Conservation (phyloP, 2,888 invertebrate species). For the Zootermopsis nevadensis region DNA sequence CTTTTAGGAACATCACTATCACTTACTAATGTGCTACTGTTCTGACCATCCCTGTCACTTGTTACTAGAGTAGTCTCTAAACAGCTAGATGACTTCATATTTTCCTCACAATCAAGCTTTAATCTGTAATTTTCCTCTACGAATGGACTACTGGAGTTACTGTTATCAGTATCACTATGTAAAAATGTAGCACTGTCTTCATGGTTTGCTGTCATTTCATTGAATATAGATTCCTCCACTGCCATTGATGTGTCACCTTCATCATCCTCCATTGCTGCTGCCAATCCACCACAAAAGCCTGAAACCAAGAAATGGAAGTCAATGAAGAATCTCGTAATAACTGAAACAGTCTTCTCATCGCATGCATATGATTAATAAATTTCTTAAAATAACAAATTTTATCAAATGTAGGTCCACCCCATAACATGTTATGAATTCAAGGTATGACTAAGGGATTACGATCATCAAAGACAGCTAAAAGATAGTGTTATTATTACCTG, state of each 20-base stretch:
- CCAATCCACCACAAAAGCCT: background rate
- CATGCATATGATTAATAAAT: background rate
- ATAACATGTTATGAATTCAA: no score
- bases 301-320: constrained; percentile 25
- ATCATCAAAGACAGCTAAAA: background rate
- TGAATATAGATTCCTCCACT: constrained; percentile 14
- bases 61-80: background rate
- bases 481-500: background rate
- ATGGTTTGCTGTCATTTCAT: background rate
- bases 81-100: constrained; percentile 1
- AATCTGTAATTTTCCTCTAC: background rate
- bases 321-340: background rate
- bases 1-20: constrained; percentile 40
- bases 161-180: background rate
- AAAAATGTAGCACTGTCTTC: background rate
- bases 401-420: no score
- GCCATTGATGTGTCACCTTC: constrained; percentile 30
- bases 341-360: background rate
- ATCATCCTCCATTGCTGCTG: constrained; percentile 35
- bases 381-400: no score
- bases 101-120: background rate
- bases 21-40: constrained; percentile 2
- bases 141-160: background rate
- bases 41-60: background rate
- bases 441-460: no score